These are phyloP conservation scores for Rhodeus uyekii DNA, from an alignment of 2,797 vertebrate species.

Conservation along the genomic window DNA sequence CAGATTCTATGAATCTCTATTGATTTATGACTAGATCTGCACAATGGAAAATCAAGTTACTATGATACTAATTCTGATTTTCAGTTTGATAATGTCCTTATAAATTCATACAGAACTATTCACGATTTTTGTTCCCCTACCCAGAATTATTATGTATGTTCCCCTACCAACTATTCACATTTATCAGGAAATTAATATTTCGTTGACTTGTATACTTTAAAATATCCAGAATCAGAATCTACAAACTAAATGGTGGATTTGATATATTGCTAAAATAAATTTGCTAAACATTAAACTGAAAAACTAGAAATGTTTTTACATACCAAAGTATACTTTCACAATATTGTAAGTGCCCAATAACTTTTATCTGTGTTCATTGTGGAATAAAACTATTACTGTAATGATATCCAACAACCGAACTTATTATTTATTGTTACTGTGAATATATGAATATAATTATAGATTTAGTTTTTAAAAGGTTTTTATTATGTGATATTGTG, in stretches of 20 bases:
- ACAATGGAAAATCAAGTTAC: neutral
- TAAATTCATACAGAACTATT: neutral
- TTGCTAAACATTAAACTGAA: neutral
- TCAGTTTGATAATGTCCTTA: neutral
- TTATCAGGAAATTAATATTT: neutral
- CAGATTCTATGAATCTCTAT: neutral
- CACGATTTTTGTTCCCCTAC: neutral
- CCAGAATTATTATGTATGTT: no score
- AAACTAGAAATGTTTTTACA: slow-evolving; percentile 12
- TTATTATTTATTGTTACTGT: neutral
- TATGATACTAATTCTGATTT: neutral
- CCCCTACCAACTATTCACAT: neutral
- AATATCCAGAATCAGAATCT: neutral
- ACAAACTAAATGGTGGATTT: neutral
- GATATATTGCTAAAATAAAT: neutral
- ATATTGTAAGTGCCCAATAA: neutral
- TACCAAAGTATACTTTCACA: neutral
- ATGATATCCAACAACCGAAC: neutral
- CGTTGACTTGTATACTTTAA: neutral
- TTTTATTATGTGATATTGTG: neutral
- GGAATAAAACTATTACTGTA: neutral
- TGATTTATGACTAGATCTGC: neutral
- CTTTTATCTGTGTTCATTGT: neutral
- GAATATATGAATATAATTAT: neutral
- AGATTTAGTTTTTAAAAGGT: neutral